These are phyloP conservation scores for Pipa parva DNA, from an alignment of 2,113 vertebrate genomes.

Conservation along the genomic window DNA sequence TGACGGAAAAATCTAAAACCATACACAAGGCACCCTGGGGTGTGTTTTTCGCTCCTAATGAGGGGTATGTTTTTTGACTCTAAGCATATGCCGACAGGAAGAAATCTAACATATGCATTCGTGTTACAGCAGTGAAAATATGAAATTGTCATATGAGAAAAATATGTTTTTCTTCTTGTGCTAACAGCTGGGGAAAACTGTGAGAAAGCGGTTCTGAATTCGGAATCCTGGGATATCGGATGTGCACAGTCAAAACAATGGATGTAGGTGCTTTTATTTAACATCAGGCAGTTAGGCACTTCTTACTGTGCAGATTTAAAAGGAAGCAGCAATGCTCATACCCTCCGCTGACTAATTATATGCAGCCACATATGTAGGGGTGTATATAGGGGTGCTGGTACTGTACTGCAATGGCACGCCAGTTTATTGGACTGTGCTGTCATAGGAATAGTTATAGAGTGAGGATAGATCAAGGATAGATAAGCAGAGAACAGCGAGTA, in stretches of 20 bases:
- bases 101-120: slow-evolving; percentile 13
- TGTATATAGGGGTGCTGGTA: too few relatives aligned
- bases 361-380: not conserved
- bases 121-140: slow-evolving; percentile 25
- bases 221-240: not conserved
- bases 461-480: too few relatives aligned
- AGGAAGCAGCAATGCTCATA: slow-evolving; percentile 3
- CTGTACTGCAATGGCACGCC: too few relatives aligned
- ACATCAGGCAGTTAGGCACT: not conserved
- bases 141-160: slow-evolving; percentile 13
- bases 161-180: slow-evolving; percentile 21
- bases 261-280: not conserved
- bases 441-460: too few relatives aligned
- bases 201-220: not conserved
- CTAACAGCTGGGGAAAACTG: slow-evolving; percentile 18
- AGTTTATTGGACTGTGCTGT: too few relatives aligned
- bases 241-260: slow-evolving; percentile 6
- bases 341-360: too few relatives aligned
- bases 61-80: slow-evolving; percentile 17
- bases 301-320: too few relatives aligned
- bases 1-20: slow-evolving; percentile 30
- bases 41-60: slow-evolving; percentile 26
- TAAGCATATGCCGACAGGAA: slow-evolving; percentile 19
- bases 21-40: slow-evolving; percentile 19
- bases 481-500: too few relatives aligned